These are phyloP conservation scores for Cordilura impudica DNA, from an alignment of 2,888 invertebrate species.

Conservation along the genomic window DNA sequence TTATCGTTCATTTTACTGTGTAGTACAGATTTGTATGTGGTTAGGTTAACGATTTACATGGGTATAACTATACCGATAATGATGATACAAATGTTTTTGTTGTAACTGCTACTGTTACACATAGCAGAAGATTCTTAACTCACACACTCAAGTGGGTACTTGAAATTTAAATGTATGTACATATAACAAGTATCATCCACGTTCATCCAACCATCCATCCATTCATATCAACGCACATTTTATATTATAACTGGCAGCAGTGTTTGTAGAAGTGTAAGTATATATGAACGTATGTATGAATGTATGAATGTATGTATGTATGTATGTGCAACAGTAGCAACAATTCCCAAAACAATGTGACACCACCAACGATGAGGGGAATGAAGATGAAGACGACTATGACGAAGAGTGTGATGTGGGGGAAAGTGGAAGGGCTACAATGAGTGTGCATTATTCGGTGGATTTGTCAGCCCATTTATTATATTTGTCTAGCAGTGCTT, in stretches of 20 bases:
- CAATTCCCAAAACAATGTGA: conserved; percentile 52
- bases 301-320: not conserved
- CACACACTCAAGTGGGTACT: conserved; percentile 48
- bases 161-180: conserved; percentile 11
- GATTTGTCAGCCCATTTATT: conserved; percentile 49
- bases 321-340: conserved; percentile 28
- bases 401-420: not conserved
- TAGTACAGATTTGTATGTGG: not conserved
- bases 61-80: conserved; percentile 12
- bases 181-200: conserved; percentile 44
- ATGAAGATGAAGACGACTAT: not conserved
- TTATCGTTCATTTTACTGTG: too few relatives aligned
- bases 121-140: conserved; percentile 26
- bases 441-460: conserved; percentile 52
- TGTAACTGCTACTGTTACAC: conserved; percentile 51
- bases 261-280: not conserved
- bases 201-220: conserved; percentile 21
- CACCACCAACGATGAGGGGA: conserved; percentile 7
- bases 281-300: too few relatives aligned
- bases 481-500: conserved; percentile 54
- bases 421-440: conserved; percentile 7
- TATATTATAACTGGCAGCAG: not conserved
- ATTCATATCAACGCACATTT: conserved; percentile 27
- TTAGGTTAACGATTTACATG: not conserved
- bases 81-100: conserved; percentile 44